Evolutionary conservation across 2,113 vertebrate species (phyloP), one percentile per base, ranked within the genome.

Genomic region (Callopanchax toddi): DNA sequence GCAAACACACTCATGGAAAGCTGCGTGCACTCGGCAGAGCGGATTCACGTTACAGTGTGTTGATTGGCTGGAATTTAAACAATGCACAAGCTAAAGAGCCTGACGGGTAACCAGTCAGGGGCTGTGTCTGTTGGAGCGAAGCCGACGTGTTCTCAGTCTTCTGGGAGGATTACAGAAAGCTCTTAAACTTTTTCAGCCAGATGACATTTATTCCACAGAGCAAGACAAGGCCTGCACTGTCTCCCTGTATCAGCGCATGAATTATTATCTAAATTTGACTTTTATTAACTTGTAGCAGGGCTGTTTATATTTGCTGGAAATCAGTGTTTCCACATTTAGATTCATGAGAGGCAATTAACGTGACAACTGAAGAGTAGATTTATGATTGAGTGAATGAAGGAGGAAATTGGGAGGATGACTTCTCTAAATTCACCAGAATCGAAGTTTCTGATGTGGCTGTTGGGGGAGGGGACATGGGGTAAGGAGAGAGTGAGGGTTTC

Each of bases 51-150:
- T 83, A 80, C 74, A 78, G 53, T 36, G 81, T 73, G 84, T 78
- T 72, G 76, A 89, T 81, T 89, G 74, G 74, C 12, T 82, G 89
- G 89, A 91, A 91, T 91, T 88, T 74, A 78, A 91, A 89, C 80
- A 87, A 90, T 88, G 79, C 60, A 11, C 69, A 56, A 67, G 71
- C 49, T 86, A 77, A 91, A 89, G 72, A 83, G 67, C 57, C 36
- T 32, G 67, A 80, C 37, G 20, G 48, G 79, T 67, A 64, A 43
- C 74, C 55, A 82, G 57, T 54, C 71, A 32, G 70, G 60, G n/a
- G 59, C 66, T 76, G 75, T 79, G 56, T 71, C 77, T 86, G 8
- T 81, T 86, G 76, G 80, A 82, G 60, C 21, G 52, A 55, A 55
- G 64, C 80, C 68, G 42, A 56, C 70, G 61, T 64, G 71, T 68